Evolutionary conservation across 2,113 vertebrate species (phyloP).

Genomic region (Artemisiospiza belli): DNA sequence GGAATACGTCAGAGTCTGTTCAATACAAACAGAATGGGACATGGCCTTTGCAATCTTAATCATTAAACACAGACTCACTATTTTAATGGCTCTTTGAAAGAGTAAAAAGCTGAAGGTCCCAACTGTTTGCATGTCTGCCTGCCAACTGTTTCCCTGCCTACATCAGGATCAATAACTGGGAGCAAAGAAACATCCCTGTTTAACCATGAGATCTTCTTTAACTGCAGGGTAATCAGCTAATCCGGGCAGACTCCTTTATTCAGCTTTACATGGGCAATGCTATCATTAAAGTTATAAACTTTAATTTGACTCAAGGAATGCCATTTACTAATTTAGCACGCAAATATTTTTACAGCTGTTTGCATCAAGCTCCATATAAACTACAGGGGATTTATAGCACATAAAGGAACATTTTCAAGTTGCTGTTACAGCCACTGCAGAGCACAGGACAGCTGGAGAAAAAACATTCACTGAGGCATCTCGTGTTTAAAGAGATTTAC

Average conservation of each 20-base stretch:
- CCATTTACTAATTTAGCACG: not conserved
- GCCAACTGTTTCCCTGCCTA: not conserved
- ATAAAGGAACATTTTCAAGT: not conserved
- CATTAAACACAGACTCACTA: not conserved
- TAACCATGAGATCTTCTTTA: not conserved
- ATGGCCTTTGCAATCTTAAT: not conserved
- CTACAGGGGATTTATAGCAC: not conserved
- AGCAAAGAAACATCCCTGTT: not conserved
- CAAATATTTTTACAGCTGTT: not conserved
- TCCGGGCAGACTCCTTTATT: not conserved
- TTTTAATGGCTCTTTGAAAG: not conserved
- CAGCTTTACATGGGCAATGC: not conserved
- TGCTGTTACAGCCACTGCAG: not conserved
- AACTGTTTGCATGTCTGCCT: not conserved
- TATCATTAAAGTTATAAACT: slow-evolving; percentile 2
- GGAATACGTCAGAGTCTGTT: not conserved
- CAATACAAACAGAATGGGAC: not conserved
- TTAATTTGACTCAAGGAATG: not conserved
- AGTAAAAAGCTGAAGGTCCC: not conserved
- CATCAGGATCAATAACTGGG: not conserved
- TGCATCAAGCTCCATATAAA: not conserved
- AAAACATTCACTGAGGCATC: not conserved
- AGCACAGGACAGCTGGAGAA: not conserved
- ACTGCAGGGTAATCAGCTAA: not conserved
- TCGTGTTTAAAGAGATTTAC: not conserved